Evolutionary conservation across 2,113 vertebrate species (phyloP), one percentile per base, ranked within the genome.

Genomic region (Platichthys flesus): DNA sequence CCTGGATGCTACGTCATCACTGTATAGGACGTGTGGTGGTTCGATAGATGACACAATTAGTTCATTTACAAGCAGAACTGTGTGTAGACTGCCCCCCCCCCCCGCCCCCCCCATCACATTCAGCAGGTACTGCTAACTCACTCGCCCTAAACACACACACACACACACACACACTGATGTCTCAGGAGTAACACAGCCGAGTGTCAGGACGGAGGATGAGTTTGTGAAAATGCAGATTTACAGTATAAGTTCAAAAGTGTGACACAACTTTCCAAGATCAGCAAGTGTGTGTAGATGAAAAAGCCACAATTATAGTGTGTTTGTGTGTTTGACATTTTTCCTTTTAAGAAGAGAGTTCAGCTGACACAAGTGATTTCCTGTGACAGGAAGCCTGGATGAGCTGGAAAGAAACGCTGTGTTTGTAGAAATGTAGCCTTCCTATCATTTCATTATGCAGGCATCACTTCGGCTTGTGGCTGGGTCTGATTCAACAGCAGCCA

Each of bases 401-500:
- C 9, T 9, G 16, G 24, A 37, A 10, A 59, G 18, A 3, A 57
- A 28, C 14, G 7, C 59, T 56, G 12, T 37, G 3, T 65, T 20
- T 31, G 26, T 18, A 10, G 58, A 35, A 28, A 9, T 59, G 20
- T 4, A 21, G 42, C 40, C 57, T 21, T 26, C 16, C 35, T 51
- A 23, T 9, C 20, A 51, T 31, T 76, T 57, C 73, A 61, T 77
- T 24, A 71, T 35, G 57, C 35, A 42, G 45, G 15, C 60, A 5
- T 74, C 62, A 26, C 28, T 4, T 65, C 42, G 5, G 5, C 54
- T 45, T 72, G 2, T 58, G 40, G 0, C 28, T 6, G 26, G 13
- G 5, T 51, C 68, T 72, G 67, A 62, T 75, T 23, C 18, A 68
- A 75, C 52, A 62, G 15, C 28, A 51, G 24, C 66, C 59, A 56